A percentile compares a stretch with the other conserved stretches of the same genome.
These are phyloP conservation scores for Strigamia transsilvanica DNA, from an alignment of 2,888 invertebrate genomes.

Conservation along the genomic window DNA sequence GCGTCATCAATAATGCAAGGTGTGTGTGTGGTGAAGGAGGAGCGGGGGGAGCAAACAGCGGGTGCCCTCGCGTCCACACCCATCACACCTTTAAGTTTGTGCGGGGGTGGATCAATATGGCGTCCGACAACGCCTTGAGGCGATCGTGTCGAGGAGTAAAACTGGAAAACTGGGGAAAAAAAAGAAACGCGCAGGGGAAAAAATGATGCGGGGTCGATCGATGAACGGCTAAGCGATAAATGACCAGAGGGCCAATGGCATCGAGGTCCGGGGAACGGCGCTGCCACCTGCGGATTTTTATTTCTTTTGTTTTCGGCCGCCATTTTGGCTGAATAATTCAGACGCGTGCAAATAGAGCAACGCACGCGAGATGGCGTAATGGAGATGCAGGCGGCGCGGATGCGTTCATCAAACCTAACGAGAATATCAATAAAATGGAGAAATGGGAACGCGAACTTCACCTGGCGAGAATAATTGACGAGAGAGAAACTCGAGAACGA, in stretches of 20 bases:
- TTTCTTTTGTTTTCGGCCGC: slow-evolving; percentile 29
- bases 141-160: slow-evolving; percentile 3
- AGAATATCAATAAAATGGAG: slow-evolving; percentile 53
- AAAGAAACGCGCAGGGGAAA: neutral
- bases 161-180: neutral
- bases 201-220: slow-evolving; percentile 24
- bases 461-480: slow-evolving; percentile 46
- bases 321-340: slow-evolving; percentile 50
- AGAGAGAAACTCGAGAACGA: slow-evolving; percentile 7
- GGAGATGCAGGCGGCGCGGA: slow-evolving; percentile 43
- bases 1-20: slow-evolving; percentile 50
- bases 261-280: neutral
- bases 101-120: slow-evolving; percentile 49
- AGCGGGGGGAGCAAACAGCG: slow-evolving; percentile 50
- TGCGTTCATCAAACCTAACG: slow-evolving; percentile 53
- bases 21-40: slow-evolving; percentile 45
- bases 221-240: slow-evolving; percentile 26
- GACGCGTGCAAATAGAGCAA: slow-evolving; percentile 43
- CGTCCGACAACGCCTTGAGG: slow-evolving; percentile 47
- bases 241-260: slow-evolving; percentile 35
- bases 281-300: slow-evolving; percentile 48
- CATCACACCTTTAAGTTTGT: slow-evolving; percentile 45
- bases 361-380: slow-evolving; percentile 51
- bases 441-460: slow-evolving; percentile 24
- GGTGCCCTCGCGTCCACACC: slow-evolving; percentile 47